Conservation (phyloP, 1,140 invertebrate genomes). For the Trichonephila clavata region DNA sequence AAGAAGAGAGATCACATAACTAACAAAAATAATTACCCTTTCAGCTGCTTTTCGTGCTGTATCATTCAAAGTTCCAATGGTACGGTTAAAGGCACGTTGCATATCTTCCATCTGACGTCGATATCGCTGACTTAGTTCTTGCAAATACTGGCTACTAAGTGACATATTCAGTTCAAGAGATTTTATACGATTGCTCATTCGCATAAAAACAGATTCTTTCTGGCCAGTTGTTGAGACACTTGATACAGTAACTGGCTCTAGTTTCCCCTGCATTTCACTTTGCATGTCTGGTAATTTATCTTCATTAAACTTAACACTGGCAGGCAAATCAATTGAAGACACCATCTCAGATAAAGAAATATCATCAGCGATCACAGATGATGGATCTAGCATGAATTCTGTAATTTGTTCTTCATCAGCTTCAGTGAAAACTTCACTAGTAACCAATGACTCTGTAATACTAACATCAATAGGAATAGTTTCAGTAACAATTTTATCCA, state of each 20-base stretch:
- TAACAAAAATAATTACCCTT: conserved; percentile 81
- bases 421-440: conserved; percentile 25
- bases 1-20: not conserved
- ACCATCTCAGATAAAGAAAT: conserved; percentile 2
- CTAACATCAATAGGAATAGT: not conserved
- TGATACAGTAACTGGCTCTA: conserved; percentile 70
- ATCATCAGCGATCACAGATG: conserved; percentile 29
- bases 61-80: conserved; percentile 88
- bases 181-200: conserved; percentile 97
- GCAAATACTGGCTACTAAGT: conserved; percentile 95
- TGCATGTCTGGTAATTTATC: conserved; percentile 84
- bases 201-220: conserved; percentile 97
- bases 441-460: not conserved
- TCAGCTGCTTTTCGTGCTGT: conserved; percentile 87
- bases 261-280: conserved; percentile 57
- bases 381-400: conserved; percentile 44
- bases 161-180: conserved; percentile 97
- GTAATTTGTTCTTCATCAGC: conserved; percentile 60
- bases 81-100: conserved; percentile 91
- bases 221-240: conserved; percentile 83
- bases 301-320: conserved; percentile 81
- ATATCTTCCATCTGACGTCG: conserved; percentile 98
- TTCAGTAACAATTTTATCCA: conserved; percentile 41
- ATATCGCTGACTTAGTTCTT: conserved; percentile 95
- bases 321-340: conserved; percentile 18